These are phyloP conservation scores for Poecile atricapillus DNA, from an alignment of 2,113 vertebrate species.

Conservation along the genomic window DNA sequence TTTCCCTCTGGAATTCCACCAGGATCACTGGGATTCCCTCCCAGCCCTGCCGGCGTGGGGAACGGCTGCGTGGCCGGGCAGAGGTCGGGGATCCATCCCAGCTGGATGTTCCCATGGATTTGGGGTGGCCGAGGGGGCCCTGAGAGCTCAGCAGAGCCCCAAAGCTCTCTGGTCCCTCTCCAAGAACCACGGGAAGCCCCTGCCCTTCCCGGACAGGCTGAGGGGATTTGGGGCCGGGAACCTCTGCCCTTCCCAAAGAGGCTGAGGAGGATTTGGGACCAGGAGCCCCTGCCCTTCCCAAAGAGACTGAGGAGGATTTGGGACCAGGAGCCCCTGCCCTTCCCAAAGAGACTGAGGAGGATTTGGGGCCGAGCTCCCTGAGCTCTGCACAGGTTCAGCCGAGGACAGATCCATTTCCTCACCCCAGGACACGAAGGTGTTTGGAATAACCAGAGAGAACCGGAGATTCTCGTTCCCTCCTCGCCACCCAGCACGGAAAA, in stretches of 20 bases:
- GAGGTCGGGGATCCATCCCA: neutral
- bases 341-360: neutral
- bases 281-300: neutral
- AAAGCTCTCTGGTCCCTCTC: rapidly evolving
- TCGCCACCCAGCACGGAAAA: neutral
- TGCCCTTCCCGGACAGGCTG: neutral
- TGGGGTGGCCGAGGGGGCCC: neutral
- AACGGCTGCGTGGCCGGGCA: rapidly evolving
- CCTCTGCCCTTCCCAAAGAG: neutral
- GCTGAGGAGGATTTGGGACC: neutral
- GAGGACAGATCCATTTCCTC: rapidly evolving
- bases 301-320: neutral
- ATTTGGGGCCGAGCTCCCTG: neutral
- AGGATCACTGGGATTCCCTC: neutral
- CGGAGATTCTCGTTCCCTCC: rapidly evolving
- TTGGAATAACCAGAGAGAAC: neutral
- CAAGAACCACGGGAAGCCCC: neutral
- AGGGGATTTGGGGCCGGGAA: neutral
- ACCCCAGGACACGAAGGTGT: neutral
- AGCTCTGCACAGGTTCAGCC: neutral
- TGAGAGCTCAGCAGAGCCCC: neutral
- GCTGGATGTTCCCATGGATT: neutral
- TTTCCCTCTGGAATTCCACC: neutral
- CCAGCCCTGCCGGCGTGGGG: rapidly evolving
- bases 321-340: neutral